Percentiles rank a stretch among this genome's conserved stretches.
Evolutionary conservation across 2,888 invertebrate genomes (phyloP).

Genomic region (Rutpela maculata): DNA sequence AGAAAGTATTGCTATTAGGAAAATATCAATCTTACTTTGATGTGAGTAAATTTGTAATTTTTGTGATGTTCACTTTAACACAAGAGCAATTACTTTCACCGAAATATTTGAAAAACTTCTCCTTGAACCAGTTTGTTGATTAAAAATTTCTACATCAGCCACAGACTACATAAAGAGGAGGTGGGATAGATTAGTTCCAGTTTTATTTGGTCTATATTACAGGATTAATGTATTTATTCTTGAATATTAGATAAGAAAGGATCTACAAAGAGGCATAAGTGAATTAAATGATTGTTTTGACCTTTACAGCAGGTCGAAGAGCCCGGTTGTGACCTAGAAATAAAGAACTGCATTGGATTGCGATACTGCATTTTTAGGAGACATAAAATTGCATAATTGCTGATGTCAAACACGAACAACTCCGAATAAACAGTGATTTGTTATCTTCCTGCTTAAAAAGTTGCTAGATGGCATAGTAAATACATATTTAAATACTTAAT

Average conservation of each 20-base stretch:
- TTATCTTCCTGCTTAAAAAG: background rate
- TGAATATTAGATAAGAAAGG: slow-evolving; percentile 40
- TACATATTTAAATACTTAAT: no score
- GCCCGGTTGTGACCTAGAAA: background rate
- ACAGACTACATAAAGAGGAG: background rate
- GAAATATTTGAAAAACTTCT: background rate
- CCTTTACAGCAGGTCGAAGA: slow-evolving; percentile 5
- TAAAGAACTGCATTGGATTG: slow-evolving; percentile 5
- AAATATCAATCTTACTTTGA: slow-evolving; percentile 4
- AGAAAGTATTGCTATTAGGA: background rate
- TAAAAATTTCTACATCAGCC: slow-evolving; percentile 7
- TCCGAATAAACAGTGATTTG: background rate
- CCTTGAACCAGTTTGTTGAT: slow-evolving; percentile 5
- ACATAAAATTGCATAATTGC: background rate
- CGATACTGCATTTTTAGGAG: background rate
- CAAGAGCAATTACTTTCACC: background rate
- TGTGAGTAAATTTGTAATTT: background rate
- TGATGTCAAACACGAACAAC: background rate
- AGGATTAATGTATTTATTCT: slow-evolving; percentile 30
- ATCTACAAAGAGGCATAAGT: slow-evolving; percentile 12
- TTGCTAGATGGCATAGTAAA: background rate
- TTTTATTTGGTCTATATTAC: slow-evolving; percentile 17
- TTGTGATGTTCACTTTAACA: background rate
- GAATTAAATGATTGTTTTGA: slow-evolving; percentile 25
- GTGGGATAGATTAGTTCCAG: background rate